Base-by-base conservation (phyloP, 2,113 vertebrate species). In the Rhea pennata region DNA sequence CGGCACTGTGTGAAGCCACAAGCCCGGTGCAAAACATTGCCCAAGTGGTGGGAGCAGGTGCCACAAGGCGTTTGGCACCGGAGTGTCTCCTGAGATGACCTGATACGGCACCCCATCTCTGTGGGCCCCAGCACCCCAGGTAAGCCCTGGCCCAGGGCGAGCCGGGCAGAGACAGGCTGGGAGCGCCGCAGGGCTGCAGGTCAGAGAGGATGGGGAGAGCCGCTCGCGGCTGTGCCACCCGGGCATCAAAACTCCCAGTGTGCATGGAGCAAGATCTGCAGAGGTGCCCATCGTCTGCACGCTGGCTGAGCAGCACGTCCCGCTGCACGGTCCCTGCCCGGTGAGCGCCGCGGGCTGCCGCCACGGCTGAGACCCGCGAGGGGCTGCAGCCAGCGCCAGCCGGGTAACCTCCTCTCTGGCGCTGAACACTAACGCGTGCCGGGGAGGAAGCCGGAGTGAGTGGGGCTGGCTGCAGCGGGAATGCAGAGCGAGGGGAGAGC, bases 1-100 rank as follows among this genome's bases (percentile, higher is more conserved):
- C 88, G 90, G 87, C 36, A 39, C 3, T 12, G 46, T 9, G 16
- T 9, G 46, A 48, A 17, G 46, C 46, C 46, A 7, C 46, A 19
- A 48, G 6, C 46, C 17, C 16, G 6, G 46, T 48, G 46, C 46
- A 9, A 48, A 48, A 48, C 17, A 7, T 19, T 6, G 21, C 36
- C 72, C 58, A 69, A 80, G 67, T 11, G 8, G 79, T 72, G 76
- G 87, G 86, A 86, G 87, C 92, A 88, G 89, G 50, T 77, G 87
- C 74, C 54, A 29, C 1, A 51, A 17, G 46, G 46, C 17, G 46
- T 48, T 48, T 19, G 17, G 88, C 83, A 94, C 40, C 15, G 54
- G 69, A 10, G 33, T 44, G 73, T 70, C 61, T 97, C 80, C 84
- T 9, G 21, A 13, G 15, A 15, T 15, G 44, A 15, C 80, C 84